These are phyloP conservation scores for Parapsyche elsis DNA, from an alignment of 1,140 invertebrate species.

Conservation along the genomic window DNA sequence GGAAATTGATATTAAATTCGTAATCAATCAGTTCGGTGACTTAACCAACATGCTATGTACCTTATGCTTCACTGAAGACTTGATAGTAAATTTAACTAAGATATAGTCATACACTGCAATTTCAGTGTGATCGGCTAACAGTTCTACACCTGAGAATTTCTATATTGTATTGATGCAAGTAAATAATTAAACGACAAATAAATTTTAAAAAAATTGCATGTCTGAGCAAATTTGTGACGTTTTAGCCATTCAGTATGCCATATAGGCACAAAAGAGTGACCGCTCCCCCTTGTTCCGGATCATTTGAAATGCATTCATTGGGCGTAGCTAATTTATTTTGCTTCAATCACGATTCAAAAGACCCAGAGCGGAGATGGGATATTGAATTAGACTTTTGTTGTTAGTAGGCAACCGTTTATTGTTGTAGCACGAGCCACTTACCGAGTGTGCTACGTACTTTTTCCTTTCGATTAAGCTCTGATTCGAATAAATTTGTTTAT, in stretches of 20 bases:
- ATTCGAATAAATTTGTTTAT: background rate
- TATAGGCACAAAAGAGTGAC: background rate
- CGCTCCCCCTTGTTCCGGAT: conserved; percentile 29
- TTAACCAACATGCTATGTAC: too few species aligned
- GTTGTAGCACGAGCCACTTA: conserved; percentile 19
- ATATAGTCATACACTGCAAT: too few species aligned
- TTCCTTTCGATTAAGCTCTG: background rate
- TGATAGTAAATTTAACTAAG: too few species aligned
- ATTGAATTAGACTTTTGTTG: conserved; percentile 17
- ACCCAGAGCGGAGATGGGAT: background rate
- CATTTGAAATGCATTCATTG: conserved; percentile 25
- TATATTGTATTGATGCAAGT: too few species aligned
- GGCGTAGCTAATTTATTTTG: conserved; percentile 16
- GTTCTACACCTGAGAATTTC: too few species aligned
- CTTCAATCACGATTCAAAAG: conserved; percentile 25
- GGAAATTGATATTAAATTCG: too few species aligned
- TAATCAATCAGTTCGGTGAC: too few species aligned
- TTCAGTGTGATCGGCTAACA: too few species aligned
- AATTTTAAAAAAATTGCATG: too few species aligned
- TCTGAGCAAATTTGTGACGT: too few species aligned
- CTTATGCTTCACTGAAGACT: too few species aligned
- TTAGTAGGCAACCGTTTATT: background rate
- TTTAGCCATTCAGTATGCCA: background rate
- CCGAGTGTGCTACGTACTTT: background rate
- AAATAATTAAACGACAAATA: too few species aligned